Percentiles rank a stretch among this genome's conserved stretches.
Conservation (phyloP, 2,113 vertebrate species). For the Motacilla tschutschensis region DNA sequence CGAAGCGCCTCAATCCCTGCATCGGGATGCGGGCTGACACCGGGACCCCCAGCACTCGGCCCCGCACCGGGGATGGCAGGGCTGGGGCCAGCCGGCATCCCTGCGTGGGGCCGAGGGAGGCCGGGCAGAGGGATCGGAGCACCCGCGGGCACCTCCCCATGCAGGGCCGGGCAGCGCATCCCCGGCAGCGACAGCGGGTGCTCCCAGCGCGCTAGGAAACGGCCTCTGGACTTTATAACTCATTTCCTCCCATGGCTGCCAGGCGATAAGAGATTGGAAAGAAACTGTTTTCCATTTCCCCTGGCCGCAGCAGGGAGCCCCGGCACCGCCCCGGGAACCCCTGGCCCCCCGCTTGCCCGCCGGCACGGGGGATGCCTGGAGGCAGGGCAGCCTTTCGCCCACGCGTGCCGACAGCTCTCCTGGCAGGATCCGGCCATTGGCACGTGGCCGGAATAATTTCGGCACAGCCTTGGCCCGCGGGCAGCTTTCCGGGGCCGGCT, state of each 20-base stretch:
- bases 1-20: not conserved
- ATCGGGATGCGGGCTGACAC: rapidly evolving
- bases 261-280: slow-evolving; percentile 47
- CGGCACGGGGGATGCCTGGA: not conserved
- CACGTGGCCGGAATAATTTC: slow-evolving; percentile 48
- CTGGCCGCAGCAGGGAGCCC: not conserved
- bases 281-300: slow-evolving; percentile 40
- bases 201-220: not conserved
- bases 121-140: not conserved
- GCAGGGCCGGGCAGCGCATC: not conserved
- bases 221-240: slow-evolving; percentile 64
- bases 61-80: rapidly evolving
- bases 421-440: slow-evolving; percentile 47
- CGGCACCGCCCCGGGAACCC: not conserved
- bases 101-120: not conserved
- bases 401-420: slow-evolving; percentile 14
- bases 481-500: slow-evolving; percentile 38
- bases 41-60: not conserved
- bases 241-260: slow-evolving; percentile 59
- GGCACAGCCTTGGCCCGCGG: slow-evolving; percentile 40
- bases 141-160: not conserved
- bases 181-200: not conserved
- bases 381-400: slow-evolving; percentile 30
- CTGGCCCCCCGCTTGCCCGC: not conserved
- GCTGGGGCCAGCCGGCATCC: not conserved